Percentiles rank a stretch among this genome's conserved stretches.
phyloP scores from a whole-genome alignment of 2,113 vertebrate species.

The Fregata magnificens region DNA sequence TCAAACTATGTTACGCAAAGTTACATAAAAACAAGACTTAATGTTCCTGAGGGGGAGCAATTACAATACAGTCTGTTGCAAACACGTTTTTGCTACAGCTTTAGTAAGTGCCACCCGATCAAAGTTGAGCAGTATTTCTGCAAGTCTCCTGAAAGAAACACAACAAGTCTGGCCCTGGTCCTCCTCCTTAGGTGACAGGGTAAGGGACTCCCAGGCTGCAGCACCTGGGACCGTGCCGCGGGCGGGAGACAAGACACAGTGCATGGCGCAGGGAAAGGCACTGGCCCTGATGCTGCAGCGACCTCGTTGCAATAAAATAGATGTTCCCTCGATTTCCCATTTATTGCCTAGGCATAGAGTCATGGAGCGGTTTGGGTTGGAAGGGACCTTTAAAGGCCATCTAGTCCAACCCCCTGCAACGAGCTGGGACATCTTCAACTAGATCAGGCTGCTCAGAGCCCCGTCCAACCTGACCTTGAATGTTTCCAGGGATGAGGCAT shows the following conservation, averaged over 20 bases:
- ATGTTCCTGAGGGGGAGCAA: neutral
- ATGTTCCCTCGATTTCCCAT: neutral
- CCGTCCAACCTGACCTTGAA: neutral
- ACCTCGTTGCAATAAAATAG: neutral
- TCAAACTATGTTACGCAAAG: neutral
- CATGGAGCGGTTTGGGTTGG: neutral
- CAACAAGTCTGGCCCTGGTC: neutral
- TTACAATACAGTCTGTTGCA: neutral
- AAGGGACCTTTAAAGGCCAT: neutral
- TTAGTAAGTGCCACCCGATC: neutral
- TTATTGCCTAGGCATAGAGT: neutral
- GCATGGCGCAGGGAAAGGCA: neutral
- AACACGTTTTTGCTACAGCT: neutral
- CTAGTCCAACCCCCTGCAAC: neutral
- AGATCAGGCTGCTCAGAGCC: neutral
- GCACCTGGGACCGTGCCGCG: neutral
- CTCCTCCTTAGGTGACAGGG: neutral
- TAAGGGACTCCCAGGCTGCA: too few relatives aligned
- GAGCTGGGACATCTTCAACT: neutral
- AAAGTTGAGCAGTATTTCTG: neutral
- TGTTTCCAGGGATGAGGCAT: neutral
- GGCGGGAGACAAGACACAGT: too few relatives aligned
- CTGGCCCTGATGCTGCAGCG: fast-evolving
- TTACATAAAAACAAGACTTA: neutral
- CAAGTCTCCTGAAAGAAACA: neutral